Conservation (phyloP, 2,888 invertebrate genomes). For the Apamea crenata region DNA sequence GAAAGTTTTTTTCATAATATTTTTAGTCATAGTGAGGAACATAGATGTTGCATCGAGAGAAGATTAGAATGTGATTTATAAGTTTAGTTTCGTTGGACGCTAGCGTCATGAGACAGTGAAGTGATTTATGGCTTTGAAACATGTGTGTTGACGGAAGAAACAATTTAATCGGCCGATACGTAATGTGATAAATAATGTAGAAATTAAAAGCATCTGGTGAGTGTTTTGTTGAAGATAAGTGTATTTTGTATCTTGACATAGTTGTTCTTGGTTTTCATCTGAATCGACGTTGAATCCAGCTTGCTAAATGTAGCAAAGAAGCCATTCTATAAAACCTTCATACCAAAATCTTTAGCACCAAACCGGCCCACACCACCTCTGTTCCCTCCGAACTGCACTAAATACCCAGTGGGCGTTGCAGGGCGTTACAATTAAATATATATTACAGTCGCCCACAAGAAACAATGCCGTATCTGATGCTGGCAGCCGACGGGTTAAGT, state of each 20-base stretch:
- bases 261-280: not conserved
- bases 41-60: not conserved
- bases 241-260: not conserved
- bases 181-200: conserved; percentile 12
- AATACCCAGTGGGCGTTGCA: conserved; percentile 80
- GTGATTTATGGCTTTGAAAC: conserved; percentile 14
- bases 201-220: not conserved
- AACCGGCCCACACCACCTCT: conserved; percentile 63
- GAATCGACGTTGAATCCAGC: not conserved
- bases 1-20: not conserved
- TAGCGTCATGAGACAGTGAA: not conserved
- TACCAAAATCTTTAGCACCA: not conserved
- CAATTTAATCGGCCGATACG: not conserved
- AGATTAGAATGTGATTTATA: conserved; percentile 17
- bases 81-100: conserved; percentile 1
- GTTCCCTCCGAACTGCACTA: conserved; percentile 72
- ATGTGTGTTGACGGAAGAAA: conserved; percentile 15
- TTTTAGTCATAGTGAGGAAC: not conserved
- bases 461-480: conserved; percentile 70
- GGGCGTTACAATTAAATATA: conserved; percentile 87
- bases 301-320: not conserved
- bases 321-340: not conserved
- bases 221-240: not conserved
- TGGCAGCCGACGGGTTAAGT: conserved; percentile 38
- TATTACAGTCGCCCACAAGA: conserved; percentile 78